Base-by-base conservation (phyloP, 2,113 vertebrate genomes). In the Cochlearius cochlearius region DNA sequence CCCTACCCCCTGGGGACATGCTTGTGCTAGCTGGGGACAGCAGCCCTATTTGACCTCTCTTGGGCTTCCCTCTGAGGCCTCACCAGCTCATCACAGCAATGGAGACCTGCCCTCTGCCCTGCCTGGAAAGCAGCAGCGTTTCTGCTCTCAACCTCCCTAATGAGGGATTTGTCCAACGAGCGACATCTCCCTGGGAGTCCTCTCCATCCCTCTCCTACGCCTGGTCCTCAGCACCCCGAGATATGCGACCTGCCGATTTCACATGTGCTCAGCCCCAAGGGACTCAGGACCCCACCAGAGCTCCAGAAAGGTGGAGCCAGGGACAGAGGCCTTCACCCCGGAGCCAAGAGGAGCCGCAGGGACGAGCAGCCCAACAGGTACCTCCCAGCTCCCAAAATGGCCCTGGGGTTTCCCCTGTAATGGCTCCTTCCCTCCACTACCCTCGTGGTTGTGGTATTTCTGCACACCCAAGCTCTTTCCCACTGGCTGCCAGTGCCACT, bases 401-500 rank as follows among this genome's bases (percentile, higher is more conserved):
- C 41, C 39, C 43, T 49, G n/a, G 18, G 14, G 15, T 92, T 41
- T 87, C 34, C 22, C 25, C 30, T 1, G 3, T 43, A 36, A 79
- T 5, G 5, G 47, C 30, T 76, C 21, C 64, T 73, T 73, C 59
- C 49, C 49, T 75, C 80, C 15, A 9, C 60, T 5, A 4, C 34
- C 36, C 27, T 47, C 6, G 0, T 30, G 32, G 45, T 41, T 0
- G 0, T 43, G 36, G 36, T 69, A 55, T 63, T 80, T 83, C 43
- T 59, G 41, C 36, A 38, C 47, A 55, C 49, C 20, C 53, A 76
- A 72, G 50, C 36, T 62, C 62, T 38, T 60, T 18, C 29, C 39
- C 27, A 9, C 21, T 0, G 0, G 32, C 3, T 7, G 58, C 30
- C 0, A 0, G 10, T 39, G 72, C 8, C 1, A 0, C 38, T 63